These are phyloP conservation scores for Neodontobutis hainanensis DNA, from an alignment of 2,113 vertebrate genomes.

Conservation along the genomic window DNA sequence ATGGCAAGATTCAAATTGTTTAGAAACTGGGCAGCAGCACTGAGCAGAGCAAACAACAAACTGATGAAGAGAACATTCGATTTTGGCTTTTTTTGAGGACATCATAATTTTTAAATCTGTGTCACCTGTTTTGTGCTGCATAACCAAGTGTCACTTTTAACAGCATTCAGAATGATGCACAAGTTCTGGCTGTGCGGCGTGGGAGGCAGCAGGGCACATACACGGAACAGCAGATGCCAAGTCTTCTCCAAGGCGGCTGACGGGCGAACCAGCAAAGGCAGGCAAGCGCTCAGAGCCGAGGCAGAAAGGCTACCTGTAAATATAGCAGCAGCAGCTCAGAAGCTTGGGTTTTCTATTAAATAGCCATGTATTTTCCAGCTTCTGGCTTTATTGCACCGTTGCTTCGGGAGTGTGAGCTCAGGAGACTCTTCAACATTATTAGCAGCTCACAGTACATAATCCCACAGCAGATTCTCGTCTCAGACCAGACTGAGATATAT, in stretches of 20 bases:
- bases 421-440: slow-evolving; percentile 82
- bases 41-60: slow-evolving; percentile 58
- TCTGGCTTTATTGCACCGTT: slow-evolving; percentile 82
- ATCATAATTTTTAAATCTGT: slow-evolving; percentile 16
- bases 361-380: slow-evolving; percentile 72
- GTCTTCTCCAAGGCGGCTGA: slow-evolving; percentile 61
- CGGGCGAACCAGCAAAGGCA: slow-evolving; percentile 44
- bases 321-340: slow-evolving; percentile 71
- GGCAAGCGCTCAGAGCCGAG: slow-evolving; percentile 35
- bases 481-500: slow-evolving; percentile 65
- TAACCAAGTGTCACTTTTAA: slow-evolving; percentile 49
- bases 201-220: slow-evolving; percentile 58
- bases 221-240: slow-evolving; percentile 63
- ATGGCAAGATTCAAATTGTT: slow-evolving; percentile 68
- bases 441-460: slow-evolving; percentile 79
- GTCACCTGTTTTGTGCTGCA: slow-evolving; percentile 33
- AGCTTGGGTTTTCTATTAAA: slow-evolving; percentile 77
- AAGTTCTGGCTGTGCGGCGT: slow-evolving; percentile 47
- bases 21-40: slow-evolving; percentile 49
- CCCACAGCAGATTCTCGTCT: slow-evolving; percentile 68
- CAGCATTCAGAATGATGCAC: slow-evolving; percentile 31
- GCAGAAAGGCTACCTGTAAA: slow-evolving; percentile 72
- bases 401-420: slow-evolving; percentile 74
- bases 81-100: slow-evolving; percentile 29
- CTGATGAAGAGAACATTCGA: slow-evolving; percentile 34